These are phyloP conservation scores for Drosophila pruinosa DNA, from an alignment of 1,140 invertebrate species.

Conservation along the genomic window DNA sequence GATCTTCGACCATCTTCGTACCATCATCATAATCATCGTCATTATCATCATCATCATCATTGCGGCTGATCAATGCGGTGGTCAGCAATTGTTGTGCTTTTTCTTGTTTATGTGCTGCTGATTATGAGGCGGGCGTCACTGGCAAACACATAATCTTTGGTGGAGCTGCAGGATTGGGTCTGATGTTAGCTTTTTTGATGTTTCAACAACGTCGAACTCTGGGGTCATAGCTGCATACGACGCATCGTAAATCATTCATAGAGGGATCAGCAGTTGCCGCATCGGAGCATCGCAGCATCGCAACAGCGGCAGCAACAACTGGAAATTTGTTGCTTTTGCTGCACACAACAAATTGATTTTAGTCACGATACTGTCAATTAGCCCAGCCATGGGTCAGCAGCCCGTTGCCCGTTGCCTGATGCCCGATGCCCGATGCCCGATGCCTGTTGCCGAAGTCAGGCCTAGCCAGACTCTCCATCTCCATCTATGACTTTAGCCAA, in stretches of 20 bases:
- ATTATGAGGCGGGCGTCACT: conserved; percentile 77
- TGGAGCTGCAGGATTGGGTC: not conserved
- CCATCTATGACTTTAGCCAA: conserved; percentile 21
- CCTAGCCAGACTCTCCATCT: conserved; percentile 3
- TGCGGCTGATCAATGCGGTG: conserved; percentile 60
- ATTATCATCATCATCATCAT: conserved; percentile 27
- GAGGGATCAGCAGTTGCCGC: conserved; percentile 53
- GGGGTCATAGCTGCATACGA: conserved; percentile 71
- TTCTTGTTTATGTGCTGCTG: conserved; percentile 79
- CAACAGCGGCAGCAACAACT: conserved; percentile 56
- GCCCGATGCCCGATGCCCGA: too few relatives aligned
- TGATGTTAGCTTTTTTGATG: conserved; percentile 76
- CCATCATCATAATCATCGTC: conserved; percentile 27
- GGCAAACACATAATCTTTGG: conserved; percentile 60
- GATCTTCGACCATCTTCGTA: conserved; percentile 38
- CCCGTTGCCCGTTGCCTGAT: conserved; percentile 7
- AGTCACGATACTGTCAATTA: conserved; percentile 81
- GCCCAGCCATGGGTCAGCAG: conserved; percentile 74
- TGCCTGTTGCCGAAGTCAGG: not conserved
- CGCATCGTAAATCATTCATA: conserved; percentile 81
- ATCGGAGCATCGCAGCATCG: too few relatives aligned
- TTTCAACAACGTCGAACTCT: conserved; percentile 78
- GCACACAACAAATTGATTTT: conserved; percentile 81
- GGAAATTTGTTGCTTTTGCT: conserved; percentile 75
- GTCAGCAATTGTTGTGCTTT: conserved; percentile 46